A percentile compares a stretch with the other conserved stretches of the same genome.
Conservation (phyloP, 2,888 invertebrate species). For the Chromoteleia sp. region DNA sequence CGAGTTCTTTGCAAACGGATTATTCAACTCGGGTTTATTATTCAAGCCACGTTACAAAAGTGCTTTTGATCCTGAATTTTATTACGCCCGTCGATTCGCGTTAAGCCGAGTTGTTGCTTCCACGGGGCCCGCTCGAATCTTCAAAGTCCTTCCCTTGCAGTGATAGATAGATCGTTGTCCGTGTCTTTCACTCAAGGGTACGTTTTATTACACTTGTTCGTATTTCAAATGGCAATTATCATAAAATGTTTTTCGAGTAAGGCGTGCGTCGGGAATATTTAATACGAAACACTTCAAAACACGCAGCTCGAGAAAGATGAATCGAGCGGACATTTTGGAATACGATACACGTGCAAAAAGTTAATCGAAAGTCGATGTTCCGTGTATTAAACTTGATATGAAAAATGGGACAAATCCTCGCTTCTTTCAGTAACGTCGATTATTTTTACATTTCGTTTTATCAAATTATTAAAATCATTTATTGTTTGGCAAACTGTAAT, state of each 20-base stretch:
- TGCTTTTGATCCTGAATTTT: slow-evolving; percentile 35
- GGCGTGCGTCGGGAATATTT: slow-evolving; percentile 32
- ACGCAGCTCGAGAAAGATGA: slow-evolving; percentile 8
- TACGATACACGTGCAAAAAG: slow-evolving; percentile 32
- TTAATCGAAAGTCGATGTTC: slow-evolving; percentile 33
- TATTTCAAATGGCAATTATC: slow-evolving; percentile 41
- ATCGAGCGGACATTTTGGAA: slow-evolving; percentile 11
- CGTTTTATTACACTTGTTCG: slow-evolving; percentile 30
- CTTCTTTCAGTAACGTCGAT: slow-evolving; percentile 59
- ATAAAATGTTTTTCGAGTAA: slow-evolving; percentile 40
- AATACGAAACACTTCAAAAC: slow-evolving; percentile 22
- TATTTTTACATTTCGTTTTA: neutral
- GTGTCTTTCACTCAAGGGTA: slow-evolving; percentile 11
- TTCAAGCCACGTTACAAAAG: slow-evolving; percentile 31
- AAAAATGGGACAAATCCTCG: slow-evolving; percentile 3
- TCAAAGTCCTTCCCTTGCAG: slow-evolving; percentile 33
- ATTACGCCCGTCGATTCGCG: slow-evolving; percentile 37
- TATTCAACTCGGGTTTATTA: slow-evolving; percentile 36
- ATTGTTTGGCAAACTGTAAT: too few relatives aligned
- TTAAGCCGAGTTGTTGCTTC: slow-evolving; percentile 21
- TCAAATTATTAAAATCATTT: neutral
- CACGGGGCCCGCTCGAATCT: slow-evolving; percentile 27
- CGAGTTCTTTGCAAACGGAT: slow-evolving; percentile 40
- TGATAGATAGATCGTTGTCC: slow-evolving; percentile 16
- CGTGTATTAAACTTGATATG: neutral